Base-by-base conservation (phyloP, 2,113 vertebrate genomes). In the Archocentrus centrarchus region DNA sequence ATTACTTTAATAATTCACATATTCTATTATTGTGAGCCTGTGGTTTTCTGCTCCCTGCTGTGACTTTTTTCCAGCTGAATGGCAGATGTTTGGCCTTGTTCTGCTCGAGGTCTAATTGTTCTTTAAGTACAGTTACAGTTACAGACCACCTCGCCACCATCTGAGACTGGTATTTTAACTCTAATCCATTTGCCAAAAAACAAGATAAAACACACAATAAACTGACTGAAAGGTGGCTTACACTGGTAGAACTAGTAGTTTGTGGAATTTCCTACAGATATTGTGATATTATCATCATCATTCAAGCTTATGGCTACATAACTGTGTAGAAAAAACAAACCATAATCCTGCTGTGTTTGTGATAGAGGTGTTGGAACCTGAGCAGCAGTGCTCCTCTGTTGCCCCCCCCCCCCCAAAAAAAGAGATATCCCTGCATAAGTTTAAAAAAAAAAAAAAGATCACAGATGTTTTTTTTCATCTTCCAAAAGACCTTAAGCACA, bases 271-370 rank as follows among this genome's bases (percentile, higher is more conserved):
- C 47, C 47, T 53, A 0, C 11, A 55, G 6, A 53, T 53, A 70
- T 50, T 53, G 24, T 20, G 24, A 70, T 50, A 30, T 50, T 20
- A 50, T 50, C 24, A 68, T 11, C 44, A 27, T 68, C 7, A 17
- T 47, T 18, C 44, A 27, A 7, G 44, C 22, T 68, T 68, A 22
- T 68, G 27, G 24, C 22, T 27, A 47, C 22, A 68, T 47, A 27
- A 22, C 1, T 11, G 10, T 41, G 39, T 13, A 66, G 6, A 24
- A 66, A 53, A 35, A 27, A 0, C 0, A 47, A 47, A 5, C 1
- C 64, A 6, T 70, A 2, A 14, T 17, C 27, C 53, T 55, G 47
- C 32, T 11, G 41, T 61, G 76, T 77, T 77, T 61, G 24, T 32
- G 39, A 78, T 6, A 30, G 24, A 61, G 39, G 32, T n/a, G 20